phyloP scores from a whole-genome alignment of 2,888 invertebrate genomes.

The Chrysopilus asiliformis region DNA sequence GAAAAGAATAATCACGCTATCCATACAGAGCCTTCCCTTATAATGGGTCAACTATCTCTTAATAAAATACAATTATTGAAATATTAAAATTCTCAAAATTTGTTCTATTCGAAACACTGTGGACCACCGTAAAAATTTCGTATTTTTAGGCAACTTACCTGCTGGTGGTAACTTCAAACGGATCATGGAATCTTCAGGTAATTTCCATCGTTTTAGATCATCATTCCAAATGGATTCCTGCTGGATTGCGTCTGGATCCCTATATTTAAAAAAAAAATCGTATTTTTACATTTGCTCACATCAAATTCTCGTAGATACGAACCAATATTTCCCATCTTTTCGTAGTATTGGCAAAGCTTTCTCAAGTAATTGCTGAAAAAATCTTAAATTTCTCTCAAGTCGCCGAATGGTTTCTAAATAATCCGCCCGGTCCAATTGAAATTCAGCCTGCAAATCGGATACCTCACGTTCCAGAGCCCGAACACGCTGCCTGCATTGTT shows the following conservation, averaged over 20 bases:
- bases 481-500: slow-evolving; percentile 50
- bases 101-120: too few relatives aligned
- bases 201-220: slow-evolving; percentile 52
- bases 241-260: slow-evolving; percentile 56
- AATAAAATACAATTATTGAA: too few relatives aligned
- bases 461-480: slow-evolving; percentile 58
- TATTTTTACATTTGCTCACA: too few relatives aligned
- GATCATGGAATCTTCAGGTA: slow-evolving; percentile 52
- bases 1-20: too few relatives aligned
- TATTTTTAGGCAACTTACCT: too few relatives aligned
- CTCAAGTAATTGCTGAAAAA: slow-evolving; percentile 49
- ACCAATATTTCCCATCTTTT: slow-evolving; percentile 61
- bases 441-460: slow-evolving; percentile 63
- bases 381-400: slow-evolving; percentile 54
- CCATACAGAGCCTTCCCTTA: too few relatives aligned
- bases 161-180: slow-evolving; percentile 57
- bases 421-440: slow-evolving; percentile 67
- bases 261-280: slow-evolving; percentile 19
- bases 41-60: too few relatives aligned
- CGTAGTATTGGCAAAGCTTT: slow-evolving; percentile 55
- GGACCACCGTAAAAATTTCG: too few relatives aligned
- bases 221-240: slow-evolving; percentile 60
- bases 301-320: slow-evolving; percentile 6
- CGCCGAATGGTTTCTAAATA: slow-evolving; percentile 68
- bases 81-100: too few relatives aligned